phyloP scores from a whole-genome alignment of 2,888 invertebrate genomes.

The Eupeodes latifasciatus region DNA sequence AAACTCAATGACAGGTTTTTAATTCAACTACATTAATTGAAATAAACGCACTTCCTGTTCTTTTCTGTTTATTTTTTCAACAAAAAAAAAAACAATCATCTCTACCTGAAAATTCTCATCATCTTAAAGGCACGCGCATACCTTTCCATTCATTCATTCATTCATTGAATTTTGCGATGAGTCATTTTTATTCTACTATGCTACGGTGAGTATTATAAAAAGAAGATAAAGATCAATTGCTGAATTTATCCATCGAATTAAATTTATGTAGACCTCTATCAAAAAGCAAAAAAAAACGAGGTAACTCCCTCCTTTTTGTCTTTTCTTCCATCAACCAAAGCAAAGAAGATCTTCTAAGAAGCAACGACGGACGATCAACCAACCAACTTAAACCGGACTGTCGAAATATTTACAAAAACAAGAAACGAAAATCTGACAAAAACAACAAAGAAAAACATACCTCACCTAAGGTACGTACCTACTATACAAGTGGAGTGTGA shows the following conservation, averaged over 20 bases:
- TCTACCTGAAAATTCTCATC: conserved; percentile 36
- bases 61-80: neutral
- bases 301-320: conserved; percentile 42
- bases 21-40: conserved; percentile 29
- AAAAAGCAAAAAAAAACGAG: neutral
- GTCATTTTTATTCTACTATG: conserved; percentile 28
- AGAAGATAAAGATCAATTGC: conserved; percentile 71
- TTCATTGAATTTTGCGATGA: conserved; percentile 65
- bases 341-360: conserved; percentile 39
- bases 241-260: conserved; percentile 70
- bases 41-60: conserved; percentile 57
- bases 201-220: neutral
- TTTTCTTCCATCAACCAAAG: neutral
- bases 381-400: conserved; percentile 44
- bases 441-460: conserved; percentile 21
- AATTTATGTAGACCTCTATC: conserved; percentile 67
- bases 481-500: neutral
- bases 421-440: conserved; percentile 5
- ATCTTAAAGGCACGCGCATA: conserved; percentile 59
- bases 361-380: neutral
- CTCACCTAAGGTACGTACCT: neutral
- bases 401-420: conserved; percentile 12
- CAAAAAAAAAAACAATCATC: neutral
- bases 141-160: conserved; percentile 58
- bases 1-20: neutral